Evolutionary conservation across 2,888 invertebrate species (phyloP).

Genomic region (Conus canariensis): DNA sequence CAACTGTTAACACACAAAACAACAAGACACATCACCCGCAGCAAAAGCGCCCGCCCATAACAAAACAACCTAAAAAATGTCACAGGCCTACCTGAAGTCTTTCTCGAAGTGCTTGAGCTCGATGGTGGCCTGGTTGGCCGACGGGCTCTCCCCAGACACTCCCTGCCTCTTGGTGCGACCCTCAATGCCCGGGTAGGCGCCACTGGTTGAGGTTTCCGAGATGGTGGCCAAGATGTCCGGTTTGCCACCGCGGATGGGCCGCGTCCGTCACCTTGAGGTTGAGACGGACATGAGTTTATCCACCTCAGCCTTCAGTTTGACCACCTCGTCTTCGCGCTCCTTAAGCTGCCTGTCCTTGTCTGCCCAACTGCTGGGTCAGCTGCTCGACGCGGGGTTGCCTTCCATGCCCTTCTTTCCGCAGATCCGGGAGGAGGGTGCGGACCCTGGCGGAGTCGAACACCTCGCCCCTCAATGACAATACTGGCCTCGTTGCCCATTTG

Average conservation of each 20-base stretch:
- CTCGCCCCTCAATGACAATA: constrained; percentile 72
- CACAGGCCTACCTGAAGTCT: constrained; percentile 83
- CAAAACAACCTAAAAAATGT: neutral
- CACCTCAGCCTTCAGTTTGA: constrained; percentile 84
- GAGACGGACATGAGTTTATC: constrained; percentile 84
- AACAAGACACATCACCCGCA: neutral
- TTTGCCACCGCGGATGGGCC: constrained; percentile 73
- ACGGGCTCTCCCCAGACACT: constrained; percentile 87
- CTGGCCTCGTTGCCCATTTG: constrained; percentile 75
- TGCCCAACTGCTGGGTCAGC: constrained; percentile 82
- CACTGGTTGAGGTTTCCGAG: constrained; percentile 80
- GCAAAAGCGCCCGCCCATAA: neutral
- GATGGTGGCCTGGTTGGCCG: constrained; percentile 71
- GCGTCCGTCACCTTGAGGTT: constrained; percentile 79
- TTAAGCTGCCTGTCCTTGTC: constrained; percentile 82
- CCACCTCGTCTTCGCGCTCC: constrained; percentile 84
- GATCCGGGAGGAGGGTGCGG: constrained; percentile 79
- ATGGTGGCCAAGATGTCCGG: constrained; percentile 82
- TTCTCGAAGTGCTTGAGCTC: constrained; percentile 83
- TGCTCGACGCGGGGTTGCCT: constrained; percentile 80
- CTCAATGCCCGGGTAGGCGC: constrained; percentile 78
- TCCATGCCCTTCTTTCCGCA: constrained; percentile 80
- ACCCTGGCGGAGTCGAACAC: constrained; percentile 70
- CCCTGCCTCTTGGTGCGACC: constrained; percentile 84
- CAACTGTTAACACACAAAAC: neutral